phyloP scores from a whole-genome alignment of 2,113 vertebrate species.

The Morone saxatilis region DNA sequence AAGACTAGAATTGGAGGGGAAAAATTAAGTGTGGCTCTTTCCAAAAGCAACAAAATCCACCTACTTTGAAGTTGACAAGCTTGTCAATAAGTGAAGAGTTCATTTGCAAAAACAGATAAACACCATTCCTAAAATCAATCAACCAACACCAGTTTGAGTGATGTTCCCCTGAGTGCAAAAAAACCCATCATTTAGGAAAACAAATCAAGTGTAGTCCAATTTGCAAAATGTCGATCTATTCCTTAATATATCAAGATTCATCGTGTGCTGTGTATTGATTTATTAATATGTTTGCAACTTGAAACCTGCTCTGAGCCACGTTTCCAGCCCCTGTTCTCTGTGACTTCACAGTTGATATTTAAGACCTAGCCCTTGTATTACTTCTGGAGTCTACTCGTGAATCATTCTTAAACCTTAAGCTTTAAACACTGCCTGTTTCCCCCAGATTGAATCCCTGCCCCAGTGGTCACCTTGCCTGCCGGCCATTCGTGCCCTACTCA shows the following conservation, averaged over 20 bases:
- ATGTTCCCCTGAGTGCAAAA: too few relatives aligned
- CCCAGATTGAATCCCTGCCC: conserved; percentile 42
- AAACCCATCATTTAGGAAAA: neutral
- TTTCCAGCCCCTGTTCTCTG: neutral
- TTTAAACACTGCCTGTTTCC: conserved; percentile 32
- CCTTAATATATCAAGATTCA: neutral
- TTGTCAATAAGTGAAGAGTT: too few relatives aligned
- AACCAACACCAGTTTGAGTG: too few relatives aligned
- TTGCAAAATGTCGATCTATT: neutral
- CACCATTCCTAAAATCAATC: too few relatives aligned
- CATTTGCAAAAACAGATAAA: too few relatives aligned
- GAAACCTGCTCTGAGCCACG: neutral
- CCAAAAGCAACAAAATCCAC: neutral
- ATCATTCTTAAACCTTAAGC: conserved; percentile 26
- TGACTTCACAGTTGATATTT: conserved; percentile 15
- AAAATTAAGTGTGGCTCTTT: neutral
- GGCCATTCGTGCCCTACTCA: conserved; percentile 35
- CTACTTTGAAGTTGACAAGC: neutral
- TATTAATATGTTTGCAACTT: conserved; percentile 16
- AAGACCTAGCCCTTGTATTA: conserved; percentile 14
- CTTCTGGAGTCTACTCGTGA: conserved; percentile 18
- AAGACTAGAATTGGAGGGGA: neutral
- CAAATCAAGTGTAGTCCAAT: neutral
- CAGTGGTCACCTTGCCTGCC: conserved; percentile 47
- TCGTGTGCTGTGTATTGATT: conserved; percentile 28